phyloP scores from a whole-genome alignment of 2,797 vertebrate genomes.

The Cyprinodon diabolis region DNA sequence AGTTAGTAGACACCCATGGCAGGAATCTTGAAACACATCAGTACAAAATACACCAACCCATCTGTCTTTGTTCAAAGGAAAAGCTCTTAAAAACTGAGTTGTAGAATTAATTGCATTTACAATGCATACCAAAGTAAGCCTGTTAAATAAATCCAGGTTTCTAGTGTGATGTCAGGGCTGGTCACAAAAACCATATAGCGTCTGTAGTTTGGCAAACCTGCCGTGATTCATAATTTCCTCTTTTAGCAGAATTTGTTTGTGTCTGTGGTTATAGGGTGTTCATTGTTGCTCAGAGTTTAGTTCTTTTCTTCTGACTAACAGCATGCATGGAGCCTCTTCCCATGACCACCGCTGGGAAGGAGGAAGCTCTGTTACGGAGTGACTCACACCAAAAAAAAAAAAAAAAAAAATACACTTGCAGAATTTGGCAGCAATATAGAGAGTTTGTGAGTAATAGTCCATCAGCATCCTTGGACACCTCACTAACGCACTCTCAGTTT shows the following conservation, averaged over 20 bases:
- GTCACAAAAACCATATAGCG: conserved; percentile 7
- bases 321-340: conserved; percentile 64
- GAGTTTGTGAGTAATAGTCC: conserved; percentile 72
- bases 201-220: conserved; percentile 17
- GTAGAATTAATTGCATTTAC: conserved; percentile 5
- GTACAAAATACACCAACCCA: conserved; percentile 8
- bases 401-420: conserved; percentile 64
- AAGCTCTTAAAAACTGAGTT: conserved; percentile 1
- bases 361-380: conserved; percentile 70
- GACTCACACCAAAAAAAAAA: conserved; percentile 62
- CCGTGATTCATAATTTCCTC: conserved; percentile 23
- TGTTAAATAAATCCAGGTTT: conserved; percentile 6
- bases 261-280: conserved; percentile 57
- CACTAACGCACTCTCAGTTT: conserved; percentile 71
- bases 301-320: conserved; percentile 73
- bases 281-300: conserved; percentile 52
- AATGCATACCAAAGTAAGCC: neutral
- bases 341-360: conserved; percentile 68
- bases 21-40: conserved; percentile 4
- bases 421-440: conserved; percentile 65
- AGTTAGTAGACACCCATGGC: neutral
- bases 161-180: neutral
- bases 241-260: conserved; percentile 46
- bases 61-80: neutral
- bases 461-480: conserved; percentile 68